These are phyloP conservation scores for Cotesia chilonis DNA, from an alignment of 1,140 invertebrate species.

Conservation along the genomic window DNA sequence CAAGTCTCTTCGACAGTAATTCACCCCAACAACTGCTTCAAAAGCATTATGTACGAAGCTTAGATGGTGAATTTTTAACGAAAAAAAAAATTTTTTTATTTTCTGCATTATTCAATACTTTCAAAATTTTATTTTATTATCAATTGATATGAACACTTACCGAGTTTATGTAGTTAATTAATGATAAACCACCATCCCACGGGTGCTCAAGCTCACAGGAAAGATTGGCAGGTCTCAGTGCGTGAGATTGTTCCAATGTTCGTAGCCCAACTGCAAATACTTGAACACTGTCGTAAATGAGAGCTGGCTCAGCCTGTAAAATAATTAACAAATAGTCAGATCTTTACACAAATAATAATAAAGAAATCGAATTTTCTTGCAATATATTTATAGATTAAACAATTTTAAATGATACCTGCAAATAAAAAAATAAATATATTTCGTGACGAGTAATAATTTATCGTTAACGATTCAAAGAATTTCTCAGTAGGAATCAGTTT, in stretches of 20 bases:
- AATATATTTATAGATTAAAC: too few relatives aligned
- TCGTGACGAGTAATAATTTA: too few relatives aligned
- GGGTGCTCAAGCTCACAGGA: slow-evolving; percentile 77
- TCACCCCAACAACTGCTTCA: slow-evolving; percentile 44
- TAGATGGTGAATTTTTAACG: not conserved
- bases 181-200: slow-evolving; percentile 81
- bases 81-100: not conserved
- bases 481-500: not conserved
- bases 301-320: slow-evolving; percentile 77
- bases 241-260: slow-evolving; percentile 73
- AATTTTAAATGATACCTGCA: too few relatives aligned
- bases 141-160: slow-evolving; percentile 62
- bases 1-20: slow-evolving; percentile 53
- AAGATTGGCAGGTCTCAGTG: slow-evolving; percentile 72
- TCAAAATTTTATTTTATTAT: not conserved
- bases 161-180: slow-evolving; percentile 83
- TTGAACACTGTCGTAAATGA: slow-evolving; percentile 83
- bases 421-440: too few relatives aligned
- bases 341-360: too few relatives aligned
- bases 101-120: not conserved
- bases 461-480: too few relatives aligned
- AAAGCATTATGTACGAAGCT: not conserved
- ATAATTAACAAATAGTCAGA: not conserved
- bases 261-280: slow-evolving; percentile 78
- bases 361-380: too few relatives aligned